Conservation (phyloP, 1,140 invertebrate species). For the Diabrotica virgifera region DNA sequence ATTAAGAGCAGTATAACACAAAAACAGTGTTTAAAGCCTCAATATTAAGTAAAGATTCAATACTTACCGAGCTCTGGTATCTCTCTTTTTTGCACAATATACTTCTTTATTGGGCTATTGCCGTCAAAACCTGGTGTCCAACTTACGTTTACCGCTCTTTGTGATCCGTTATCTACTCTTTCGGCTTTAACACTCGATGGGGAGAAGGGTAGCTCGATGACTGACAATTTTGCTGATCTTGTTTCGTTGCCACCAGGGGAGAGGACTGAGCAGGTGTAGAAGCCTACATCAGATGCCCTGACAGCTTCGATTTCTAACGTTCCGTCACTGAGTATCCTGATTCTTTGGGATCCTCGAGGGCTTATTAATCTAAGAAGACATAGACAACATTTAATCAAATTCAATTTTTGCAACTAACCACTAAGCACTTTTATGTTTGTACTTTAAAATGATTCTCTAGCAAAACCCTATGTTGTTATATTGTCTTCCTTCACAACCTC, state of each 20-base stretch:
- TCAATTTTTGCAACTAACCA: no score
- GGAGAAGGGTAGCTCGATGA: constrained; percentile 91
- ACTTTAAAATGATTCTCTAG: no score
- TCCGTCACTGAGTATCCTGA: constrained; percentile 71
- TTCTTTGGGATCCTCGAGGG: constrained; percentile 59
- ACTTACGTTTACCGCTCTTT: constrained; percentile 79
- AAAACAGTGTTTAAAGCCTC: constrained; percentile 37
- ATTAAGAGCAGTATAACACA: constrained; percentile 27
- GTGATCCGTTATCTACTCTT: constrained; percentile 57
- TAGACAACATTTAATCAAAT: constrained; percentile 5
- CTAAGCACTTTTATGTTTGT: no score
- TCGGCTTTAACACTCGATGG: constrained; percentile 81
- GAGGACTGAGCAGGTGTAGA: constrained; percentile 76
- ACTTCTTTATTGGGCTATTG: constrained; percentile 91
- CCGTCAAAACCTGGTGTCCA: constrained; percentile 97
- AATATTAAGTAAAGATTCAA: not conserved
- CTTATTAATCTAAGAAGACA: constrained; percentile 59
- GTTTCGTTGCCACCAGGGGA: constrained; percentile 92
- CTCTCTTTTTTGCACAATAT: constrained; percentile 87
- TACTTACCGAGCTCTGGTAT: constrained; percentile 76
- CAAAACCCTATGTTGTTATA: no score
- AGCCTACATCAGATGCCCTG: constrained; percentile 76
- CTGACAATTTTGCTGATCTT: constrained; percentile 75
- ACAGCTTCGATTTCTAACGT: constrained; percentile 79
- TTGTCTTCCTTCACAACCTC: no score